Evolutionary conservation across 2,113 vertebrate genomes (phyloP).

Genomic region (Brienomyrus longianalis): DNA sequence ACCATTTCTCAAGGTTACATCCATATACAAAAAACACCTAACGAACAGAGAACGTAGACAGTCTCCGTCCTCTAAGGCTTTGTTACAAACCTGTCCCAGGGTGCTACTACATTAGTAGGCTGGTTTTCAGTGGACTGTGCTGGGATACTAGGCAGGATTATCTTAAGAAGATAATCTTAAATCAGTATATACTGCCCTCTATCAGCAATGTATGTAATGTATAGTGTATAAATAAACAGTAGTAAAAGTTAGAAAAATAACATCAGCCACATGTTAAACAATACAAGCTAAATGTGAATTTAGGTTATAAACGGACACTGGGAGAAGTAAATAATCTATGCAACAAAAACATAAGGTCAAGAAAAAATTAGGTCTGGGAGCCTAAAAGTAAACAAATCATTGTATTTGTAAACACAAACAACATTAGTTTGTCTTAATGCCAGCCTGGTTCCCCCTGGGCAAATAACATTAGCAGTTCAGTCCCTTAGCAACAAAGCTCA

Average conservation of each 20-base stretch:
- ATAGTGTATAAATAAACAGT: background rate
- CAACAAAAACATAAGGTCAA: background rate
- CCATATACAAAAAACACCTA: conserved; percentile 36
- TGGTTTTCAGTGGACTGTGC: background rate
- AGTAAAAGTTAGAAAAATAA: background rate
- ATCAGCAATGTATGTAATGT: background rate
- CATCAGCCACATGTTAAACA: background rate
- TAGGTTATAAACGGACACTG: background rate
- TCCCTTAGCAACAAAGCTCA: conserved; percentile 19
- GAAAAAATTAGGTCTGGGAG: conserved; percentile 2
- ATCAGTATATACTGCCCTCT: background rate
- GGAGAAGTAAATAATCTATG: background rate
- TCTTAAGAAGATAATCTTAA: background rate
- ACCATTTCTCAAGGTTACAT: conserved; percentile 45
- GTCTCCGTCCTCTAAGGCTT: conserved; percentile 41
- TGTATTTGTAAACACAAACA: background rate
- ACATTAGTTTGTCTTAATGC: background rate
- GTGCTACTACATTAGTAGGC: conserved; percentile 45
- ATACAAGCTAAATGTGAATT: background rate
- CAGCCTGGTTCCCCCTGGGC: conserved; percentile 16
- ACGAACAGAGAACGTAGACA: conserved; percentile 32
- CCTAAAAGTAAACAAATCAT: background rate
- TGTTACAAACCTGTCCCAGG: conserved; percentile 25
- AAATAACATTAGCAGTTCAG: conserved; percentile 46
- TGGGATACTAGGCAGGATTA: background rate